These are phyloP conservation scores for Prionace glauca DNA, from an alignment of 2,797 vertebrate species.

Conservation along the genomic window DNA sequence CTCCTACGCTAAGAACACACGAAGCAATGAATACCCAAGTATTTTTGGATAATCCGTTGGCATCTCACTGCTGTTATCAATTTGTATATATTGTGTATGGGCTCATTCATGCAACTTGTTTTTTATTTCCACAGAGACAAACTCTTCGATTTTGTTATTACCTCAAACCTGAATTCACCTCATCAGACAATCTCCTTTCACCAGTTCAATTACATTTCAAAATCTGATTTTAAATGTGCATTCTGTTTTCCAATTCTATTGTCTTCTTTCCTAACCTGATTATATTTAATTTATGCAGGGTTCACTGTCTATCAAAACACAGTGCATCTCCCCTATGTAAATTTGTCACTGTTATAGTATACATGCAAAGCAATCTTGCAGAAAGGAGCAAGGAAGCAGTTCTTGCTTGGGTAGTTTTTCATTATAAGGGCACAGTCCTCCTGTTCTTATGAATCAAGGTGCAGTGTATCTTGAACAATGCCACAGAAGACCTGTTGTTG, in stretches of 20 bases:
- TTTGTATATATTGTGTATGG: background rate
- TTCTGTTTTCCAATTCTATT: background rate
- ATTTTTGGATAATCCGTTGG: background rate
- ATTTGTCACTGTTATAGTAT: background rate
- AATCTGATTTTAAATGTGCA: background rate
- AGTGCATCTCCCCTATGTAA: background rate
- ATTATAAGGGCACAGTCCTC: background rate
- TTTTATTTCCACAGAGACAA: background rate
- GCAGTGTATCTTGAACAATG: background rate
- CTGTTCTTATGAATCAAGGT: background rate
- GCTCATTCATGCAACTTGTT: background rate
- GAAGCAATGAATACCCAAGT: background rate
- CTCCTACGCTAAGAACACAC: no score
- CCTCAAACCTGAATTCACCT: background rate
- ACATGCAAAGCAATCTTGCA: background rate
- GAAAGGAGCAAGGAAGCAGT: background rate
- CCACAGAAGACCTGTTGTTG: background rate
- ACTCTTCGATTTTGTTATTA: background rate
- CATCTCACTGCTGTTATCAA: background rate
- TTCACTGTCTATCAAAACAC: background rate
- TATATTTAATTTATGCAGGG: conserved; percentile 1
- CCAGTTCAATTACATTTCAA: conserved; percentile 3
- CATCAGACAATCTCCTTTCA: background rate
- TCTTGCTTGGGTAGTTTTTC: background rate
- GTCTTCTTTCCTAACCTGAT: background rate